Conservation (phyloP, 2,797 vertebrate genomes). For the Enteromius paludinosus region DNA sequence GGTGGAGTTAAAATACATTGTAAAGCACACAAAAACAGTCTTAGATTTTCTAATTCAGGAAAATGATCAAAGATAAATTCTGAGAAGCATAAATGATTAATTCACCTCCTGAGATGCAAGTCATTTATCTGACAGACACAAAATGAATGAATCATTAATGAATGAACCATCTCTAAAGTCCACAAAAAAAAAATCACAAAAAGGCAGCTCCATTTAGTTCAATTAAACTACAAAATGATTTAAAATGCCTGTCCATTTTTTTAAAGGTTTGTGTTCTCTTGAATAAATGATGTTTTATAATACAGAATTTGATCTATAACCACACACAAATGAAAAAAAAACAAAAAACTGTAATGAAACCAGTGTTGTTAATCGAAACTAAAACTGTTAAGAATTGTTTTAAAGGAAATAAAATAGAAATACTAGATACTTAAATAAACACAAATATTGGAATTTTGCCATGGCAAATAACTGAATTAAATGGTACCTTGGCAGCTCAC, state of each 20-base stretch:
- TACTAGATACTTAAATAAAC: not conserved
- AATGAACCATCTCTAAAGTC: not conserved
- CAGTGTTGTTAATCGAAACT: not conserved
- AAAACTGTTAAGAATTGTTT: not conserved
- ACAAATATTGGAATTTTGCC: not conserved
- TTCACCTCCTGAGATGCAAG: not conserved
- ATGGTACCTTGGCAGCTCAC: too few species aligned
- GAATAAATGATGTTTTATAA: not conserved
- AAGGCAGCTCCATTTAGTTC: not conserved
- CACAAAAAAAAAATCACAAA: not conserved
- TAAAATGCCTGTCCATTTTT: not conserved
- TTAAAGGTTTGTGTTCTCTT: not conserved
- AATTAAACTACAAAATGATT: not conserved
- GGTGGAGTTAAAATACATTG: not conserved
- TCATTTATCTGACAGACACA: not conserved
- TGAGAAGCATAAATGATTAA: not conserved
- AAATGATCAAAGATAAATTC: not conserved
- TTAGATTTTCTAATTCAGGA: too few species aligned
- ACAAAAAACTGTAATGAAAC: not conserved
- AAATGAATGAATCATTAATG: not conserved
- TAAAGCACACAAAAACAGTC: not conserved
- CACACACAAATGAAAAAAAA: not conserved
- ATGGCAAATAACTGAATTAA: not conserved
- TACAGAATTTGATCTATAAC: not conserved
- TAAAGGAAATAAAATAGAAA: not conserved